phyloP scores from a whole-genome alignment of 2,113 vertebrate genomes.

The Phaetusa simplex region DNA sequence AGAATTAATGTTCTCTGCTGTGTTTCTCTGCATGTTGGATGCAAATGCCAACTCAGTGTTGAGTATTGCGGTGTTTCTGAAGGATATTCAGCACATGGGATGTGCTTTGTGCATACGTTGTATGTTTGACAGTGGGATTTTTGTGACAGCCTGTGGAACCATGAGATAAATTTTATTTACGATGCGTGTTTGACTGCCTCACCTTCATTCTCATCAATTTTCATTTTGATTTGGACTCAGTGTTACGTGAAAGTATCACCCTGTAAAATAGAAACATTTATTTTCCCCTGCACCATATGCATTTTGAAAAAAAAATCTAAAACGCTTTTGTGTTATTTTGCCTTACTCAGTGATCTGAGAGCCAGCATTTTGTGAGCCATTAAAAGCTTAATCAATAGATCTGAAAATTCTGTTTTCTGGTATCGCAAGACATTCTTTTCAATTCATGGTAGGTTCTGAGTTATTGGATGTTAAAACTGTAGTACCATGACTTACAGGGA shows the following conservation, averaged over 20 bases:
- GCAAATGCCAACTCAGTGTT: not conserved
- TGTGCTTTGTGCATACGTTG: not conserved
- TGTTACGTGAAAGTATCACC: not conserved
- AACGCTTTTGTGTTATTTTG: not conserved
- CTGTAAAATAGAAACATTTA: not conserved
- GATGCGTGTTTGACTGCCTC: not conserved
- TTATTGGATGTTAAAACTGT: constrained; percentile 22
- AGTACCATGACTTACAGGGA: constrained; percentile 2
- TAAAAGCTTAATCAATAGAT: constrained; percentile 13
- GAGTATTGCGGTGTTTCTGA: not conserved
- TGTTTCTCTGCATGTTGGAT: not conserved
- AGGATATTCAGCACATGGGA: not conserved
- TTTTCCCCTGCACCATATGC: not conserved
- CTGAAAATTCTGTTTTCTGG: not conserved
- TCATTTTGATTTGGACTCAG: not conserved
- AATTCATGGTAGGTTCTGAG: not conserved
- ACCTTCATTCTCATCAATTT: not conserved
- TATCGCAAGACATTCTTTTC: not conserved
- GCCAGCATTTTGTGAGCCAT: not conserved
- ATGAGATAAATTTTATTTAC: not conserved
- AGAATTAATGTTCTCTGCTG: not conserved
- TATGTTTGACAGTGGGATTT: not conserved
- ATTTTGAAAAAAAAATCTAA: not conserved
- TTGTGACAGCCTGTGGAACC: not conserved
- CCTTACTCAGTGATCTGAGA: not conserved